These are phyloP conservation scores for Notospermus geniculatus DNA, from an alignment of 1,140 invertebrate genomes.

Conservation along the genomic window DNA sequence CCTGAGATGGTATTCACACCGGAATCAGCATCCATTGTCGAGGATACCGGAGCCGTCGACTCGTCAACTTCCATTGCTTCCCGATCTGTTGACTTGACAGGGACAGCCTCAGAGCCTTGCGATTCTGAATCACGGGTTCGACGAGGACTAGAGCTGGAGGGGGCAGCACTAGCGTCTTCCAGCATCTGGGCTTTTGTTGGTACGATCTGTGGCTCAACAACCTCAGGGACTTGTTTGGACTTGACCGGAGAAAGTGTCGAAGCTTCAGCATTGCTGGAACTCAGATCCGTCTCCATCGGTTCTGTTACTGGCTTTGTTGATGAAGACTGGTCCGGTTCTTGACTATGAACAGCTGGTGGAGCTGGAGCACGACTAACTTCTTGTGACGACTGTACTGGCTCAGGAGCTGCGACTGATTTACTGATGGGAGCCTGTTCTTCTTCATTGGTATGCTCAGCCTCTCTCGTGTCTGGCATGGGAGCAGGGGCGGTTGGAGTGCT, in stretches of 20 bases:
- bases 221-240: no score
- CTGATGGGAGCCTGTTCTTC: neutral
- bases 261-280: neutral
- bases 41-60: neutral
- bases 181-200: no score
- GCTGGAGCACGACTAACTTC: neutral
- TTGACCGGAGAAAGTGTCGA: neutral
- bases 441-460: slow-evolving; percentile 1
- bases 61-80: neutral
- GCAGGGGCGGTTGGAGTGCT: neutral
- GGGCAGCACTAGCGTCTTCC: no score
- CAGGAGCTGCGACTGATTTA: neutral
- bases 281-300: slow-evolving; percentile 9
- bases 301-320: neutral
- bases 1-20: slow-evolving; percentile 10
- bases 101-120: neutral
- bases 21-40: neutral
- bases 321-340: no score
- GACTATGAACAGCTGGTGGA: no score
- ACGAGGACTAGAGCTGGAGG: no score
- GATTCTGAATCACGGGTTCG: no score
- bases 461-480: neutral
- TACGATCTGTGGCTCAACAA: no score
- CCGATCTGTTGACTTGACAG: neutral
- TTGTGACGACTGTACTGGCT: neutral